A percentile compares a stretch with the other conserved stretches of the same genome.
Evolutionary conservation across 2,797 vertebrate species (phyloP).

Genomic region (Ptychobarbus kaznakovi): DNA sequence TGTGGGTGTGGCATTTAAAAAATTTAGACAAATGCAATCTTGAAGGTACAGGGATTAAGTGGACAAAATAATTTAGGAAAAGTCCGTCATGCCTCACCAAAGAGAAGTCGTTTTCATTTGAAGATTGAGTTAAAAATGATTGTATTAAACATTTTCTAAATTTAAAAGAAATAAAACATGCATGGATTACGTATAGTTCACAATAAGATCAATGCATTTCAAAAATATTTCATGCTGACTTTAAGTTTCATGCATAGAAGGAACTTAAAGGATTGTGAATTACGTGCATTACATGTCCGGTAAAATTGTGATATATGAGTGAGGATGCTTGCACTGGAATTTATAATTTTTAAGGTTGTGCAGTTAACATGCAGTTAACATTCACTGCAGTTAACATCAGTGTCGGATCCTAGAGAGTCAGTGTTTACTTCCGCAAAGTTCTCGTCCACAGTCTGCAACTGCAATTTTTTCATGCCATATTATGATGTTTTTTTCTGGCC

Average conservation of each 20-base stretch:
- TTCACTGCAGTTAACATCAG: not conserved
- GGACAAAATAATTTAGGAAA: not conserved
- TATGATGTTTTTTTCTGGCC: conserved; percentile 17
- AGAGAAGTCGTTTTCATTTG: not conserved
- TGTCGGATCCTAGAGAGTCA: not conserved
- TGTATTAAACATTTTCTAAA: not conserved
- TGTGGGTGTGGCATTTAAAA: not conserved
- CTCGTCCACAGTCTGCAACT: not conserved
- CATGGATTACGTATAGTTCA: not conserved
- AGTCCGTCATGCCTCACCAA: not conserved
- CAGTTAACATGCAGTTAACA: too few relatives aligned
- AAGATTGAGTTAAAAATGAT: not conserved
- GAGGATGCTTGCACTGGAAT: not conserved
- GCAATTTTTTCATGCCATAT: not conserved
- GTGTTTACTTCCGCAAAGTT: not conserved
- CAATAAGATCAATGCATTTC: not conserved
- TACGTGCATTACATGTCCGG: not conserved
- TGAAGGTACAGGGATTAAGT: not conserved
- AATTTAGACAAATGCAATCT: not conserved
- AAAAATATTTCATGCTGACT: not conserved
- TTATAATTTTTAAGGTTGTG: not conserved
- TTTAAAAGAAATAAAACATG: not conserved
- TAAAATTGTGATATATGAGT: not conserved
- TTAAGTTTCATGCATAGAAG: not conserved
- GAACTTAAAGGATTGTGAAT: not conserved